Conservation (phyloP, 2,797 vertebrate genomes). For the Anomalospiza imberbis region DNA sequence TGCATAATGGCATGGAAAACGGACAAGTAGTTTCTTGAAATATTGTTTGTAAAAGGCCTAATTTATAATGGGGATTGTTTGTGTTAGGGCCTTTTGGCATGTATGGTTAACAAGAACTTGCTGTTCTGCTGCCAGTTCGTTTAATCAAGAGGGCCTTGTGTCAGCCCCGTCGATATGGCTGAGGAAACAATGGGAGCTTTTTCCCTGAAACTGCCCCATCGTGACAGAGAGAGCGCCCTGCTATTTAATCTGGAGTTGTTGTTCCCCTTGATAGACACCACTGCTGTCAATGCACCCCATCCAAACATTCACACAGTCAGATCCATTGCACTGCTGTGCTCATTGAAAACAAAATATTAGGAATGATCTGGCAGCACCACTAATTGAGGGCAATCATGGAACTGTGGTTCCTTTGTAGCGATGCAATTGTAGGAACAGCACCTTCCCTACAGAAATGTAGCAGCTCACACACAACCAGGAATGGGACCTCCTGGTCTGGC, state of each 20-base stretch:
- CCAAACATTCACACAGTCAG: conserved; percentile 46
- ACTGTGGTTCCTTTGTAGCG: background rate
- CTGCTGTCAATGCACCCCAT: conserved; percentile 45
- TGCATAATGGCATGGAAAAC: conserved; percentile 85
- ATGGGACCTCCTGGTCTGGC: background rate
- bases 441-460: background rate
- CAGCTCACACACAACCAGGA: background rate
- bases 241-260: conserved; percentile 56
- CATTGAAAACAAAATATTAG: background rate
- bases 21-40: conserved; percentile 74
- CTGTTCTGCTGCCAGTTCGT: conserved; percentile 62
- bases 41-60: conserved; percentile 72
- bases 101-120: conserved; percentile 68
- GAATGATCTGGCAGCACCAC: conserved; percentile 32
- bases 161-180: conserved; percentile 4
- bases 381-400: conserved; percentile 31
- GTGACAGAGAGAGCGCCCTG: conserved; percentile 29
- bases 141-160: conserved; percentile 66
- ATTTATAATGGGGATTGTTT: conserved; percentile 75
- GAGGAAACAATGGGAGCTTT: conserved; percentile 54
- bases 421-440: background rate
- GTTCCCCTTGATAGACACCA: conserved; percentile 47
- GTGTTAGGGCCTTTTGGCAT: conserved; percentile 66
- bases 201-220: conserved; percentile 26
- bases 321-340: conserved; percentile 7